These are phyloP conservation scores for Synodontis membranacea DNA, from an alignment of 2,113 vertebrate genomes.

Conservation along the genomic window DNA sequence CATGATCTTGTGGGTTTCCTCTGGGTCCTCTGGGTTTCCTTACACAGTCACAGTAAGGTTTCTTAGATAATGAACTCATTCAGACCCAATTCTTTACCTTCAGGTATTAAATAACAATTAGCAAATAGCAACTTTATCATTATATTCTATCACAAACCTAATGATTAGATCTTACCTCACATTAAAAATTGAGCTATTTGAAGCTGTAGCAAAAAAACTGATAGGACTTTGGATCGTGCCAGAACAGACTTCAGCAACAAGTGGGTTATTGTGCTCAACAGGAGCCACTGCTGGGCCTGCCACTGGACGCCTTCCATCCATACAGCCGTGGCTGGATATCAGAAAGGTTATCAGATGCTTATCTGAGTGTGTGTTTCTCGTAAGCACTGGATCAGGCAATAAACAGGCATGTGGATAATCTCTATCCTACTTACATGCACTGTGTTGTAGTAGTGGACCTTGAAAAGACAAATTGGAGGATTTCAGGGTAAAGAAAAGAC, in stretches of 20 bases:
- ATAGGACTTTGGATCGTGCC: conserved; percentile 38
- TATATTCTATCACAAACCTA: conserved; percentile 18
- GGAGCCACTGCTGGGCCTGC: conserved; percentile 31
- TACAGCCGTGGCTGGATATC: conserved; percentile 46
- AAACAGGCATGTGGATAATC: conserved; percentile 55
- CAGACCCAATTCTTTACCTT: conserved; percentile 24
- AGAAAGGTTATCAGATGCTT: conserved; percentile 49
- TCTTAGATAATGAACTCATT: conserved; percentile 14
- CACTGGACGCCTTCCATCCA: conserved; percentile 48
- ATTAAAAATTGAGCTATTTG: conserved; percentile 38
- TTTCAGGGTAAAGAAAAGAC: conserved; percentile 31
- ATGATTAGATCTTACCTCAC: conserved; percentile 32
- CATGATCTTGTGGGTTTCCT: no score
- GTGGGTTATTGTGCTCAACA: conserved; percentile 44
- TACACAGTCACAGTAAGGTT: no score
- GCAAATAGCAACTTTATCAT: conserved; percentile 32
- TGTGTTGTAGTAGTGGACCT: conserved; percentile 62
- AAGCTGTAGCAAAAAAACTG: conserved; percentile 24
- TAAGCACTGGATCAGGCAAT: conserved; percentile 40
- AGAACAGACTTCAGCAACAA: conserved; percentile 46
- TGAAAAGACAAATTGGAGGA: conserved; percentile 53
- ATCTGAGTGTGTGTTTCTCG: conserved; percentile 35
- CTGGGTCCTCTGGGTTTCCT: no score
- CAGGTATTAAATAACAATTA: conserved; percentile 15
- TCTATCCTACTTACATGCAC: conserved; percentile 57